Conservation (phyloP, 1,140 invertebrate species). For the Hylaeus volcanicus region DNA sequence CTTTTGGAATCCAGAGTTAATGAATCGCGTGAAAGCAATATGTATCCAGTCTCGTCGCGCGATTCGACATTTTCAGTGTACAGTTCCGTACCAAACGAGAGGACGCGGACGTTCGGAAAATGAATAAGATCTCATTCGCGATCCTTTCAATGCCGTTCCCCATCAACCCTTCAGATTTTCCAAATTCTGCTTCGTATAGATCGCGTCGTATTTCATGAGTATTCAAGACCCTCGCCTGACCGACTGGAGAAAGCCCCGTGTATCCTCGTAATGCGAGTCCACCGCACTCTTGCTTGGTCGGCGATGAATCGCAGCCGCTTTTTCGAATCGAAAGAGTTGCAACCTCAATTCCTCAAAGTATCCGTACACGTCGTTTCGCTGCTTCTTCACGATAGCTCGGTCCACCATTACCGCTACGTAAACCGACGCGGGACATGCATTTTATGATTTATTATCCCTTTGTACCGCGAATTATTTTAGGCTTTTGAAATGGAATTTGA, state of each 20-base stretch:
- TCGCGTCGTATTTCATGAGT: too few relatives aligned
- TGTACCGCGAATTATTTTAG: too few relatives aligned
- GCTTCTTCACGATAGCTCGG: background rate
- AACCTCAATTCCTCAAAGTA: constrained; percentile 14
- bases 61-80: background rate
- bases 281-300: background rate
- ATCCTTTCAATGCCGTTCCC: background rate
- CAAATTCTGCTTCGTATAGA: background rate
- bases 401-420: too few relatives aligned
- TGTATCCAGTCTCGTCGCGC: background rate
- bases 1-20: too few relatives aligned
- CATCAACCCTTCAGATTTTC: constrained; percentile 7
- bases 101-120: background rate
- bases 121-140: background rate
- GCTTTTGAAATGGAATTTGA: too few relatives aligned
- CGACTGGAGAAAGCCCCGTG: background rate
- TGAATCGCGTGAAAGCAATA: background rate
- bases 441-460: too few relatives aligned
- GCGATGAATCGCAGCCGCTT: background rate
- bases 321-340: background rate
- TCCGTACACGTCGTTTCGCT: background rate
- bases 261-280: background rate
- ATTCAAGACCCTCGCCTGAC: background rate
- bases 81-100: background rate
- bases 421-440: too few relatives aligned